Conservation (phyloP, 2,888 invertebrate species). For the Diploptera punctata region DNA sequence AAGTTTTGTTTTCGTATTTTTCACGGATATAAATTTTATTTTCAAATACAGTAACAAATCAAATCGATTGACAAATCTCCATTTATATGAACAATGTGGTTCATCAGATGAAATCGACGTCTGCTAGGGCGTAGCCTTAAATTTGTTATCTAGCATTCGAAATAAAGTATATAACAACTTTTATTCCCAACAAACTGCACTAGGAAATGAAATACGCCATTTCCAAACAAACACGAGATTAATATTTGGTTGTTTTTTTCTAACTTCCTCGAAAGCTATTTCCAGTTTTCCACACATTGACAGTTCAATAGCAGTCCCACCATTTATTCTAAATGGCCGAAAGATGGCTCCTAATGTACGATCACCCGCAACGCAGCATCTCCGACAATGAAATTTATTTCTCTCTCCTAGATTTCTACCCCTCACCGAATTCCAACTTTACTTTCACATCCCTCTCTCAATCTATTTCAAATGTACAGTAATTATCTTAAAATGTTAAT, state of each 20-base stretch:
- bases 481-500: too few relatives aligned
- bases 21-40: too few relatives aligned
- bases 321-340: constrained; percentile 15
- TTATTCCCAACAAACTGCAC: background rate
- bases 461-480: too few relatives aligned
- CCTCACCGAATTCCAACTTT: too few relatives aligned
- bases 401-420: too few relatives aligned
- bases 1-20: too few relatives aligned
- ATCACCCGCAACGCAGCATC: too few relatives aligned
- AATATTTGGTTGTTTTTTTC: background rate
- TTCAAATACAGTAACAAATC: background rate
- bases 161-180: background rate
- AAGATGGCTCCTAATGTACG: constrained; percentile 20
- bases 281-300: background rate
- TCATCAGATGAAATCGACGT: too few relatives aligned
- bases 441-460: too few relatives aligned
- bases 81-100: background rate
- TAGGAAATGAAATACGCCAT: background rate
- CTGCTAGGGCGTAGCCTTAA: constrained; percentile 21
- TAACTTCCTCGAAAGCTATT: background rate
- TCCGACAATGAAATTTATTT: too few relatives aligned
- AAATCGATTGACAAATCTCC: background rate
- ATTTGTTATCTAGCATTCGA: background rate
- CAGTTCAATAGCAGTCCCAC: constrained; percentile 14
- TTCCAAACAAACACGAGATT: background rate